Evolutionary conservation across 1,140 invertebrate species (phyloP).

Genomic region (Drosophila rhopaloa): DNA sequence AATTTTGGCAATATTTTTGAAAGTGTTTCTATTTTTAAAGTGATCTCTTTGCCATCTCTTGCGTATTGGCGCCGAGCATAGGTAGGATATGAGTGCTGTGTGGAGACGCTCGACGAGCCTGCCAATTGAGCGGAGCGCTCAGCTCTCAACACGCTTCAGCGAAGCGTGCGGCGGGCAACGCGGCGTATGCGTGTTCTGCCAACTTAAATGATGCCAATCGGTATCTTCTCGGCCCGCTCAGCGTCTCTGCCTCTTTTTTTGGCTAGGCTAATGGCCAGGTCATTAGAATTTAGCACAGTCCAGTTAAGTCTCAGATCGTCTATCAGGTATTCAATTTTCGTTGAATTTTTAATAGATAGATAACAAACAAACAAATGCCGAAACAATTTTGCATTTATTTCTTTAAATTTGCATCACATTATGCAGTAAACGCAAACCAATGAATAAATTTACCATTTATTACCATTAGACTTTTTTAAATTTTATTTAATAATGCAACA

Average conservation of each 20-base stretch:
- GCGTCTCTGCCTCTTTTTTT: conserved; percentile 10
- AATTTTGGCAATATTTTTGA: conserved; percentile 1
- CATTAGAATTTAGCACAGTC: conserved; percentile 41
- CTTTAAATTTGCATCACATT: too few relatives aligned
- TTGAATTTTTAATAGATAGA: conserved; percentile 10
- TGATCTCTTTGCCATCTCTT: conserved; percentile 4
- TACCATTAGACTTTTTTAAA: too few relatives aligned
- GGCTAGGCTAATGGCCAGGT: conserved; percentile 43
- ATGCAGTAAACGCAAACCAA: too few relatives aligned
- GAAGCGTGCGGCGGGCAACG: conserved; percentile 67
- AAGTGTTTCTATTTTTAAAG: conserved; percentile 13
- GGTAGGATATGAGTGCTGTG: conserved; percentile 20
- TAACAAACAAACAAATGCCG: too few relatives aligned
- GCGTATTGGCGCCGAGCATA: conserved; percentile 52
- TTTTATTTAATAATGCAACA: too few relatives aligned
- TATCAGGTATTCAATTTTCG: conserved; percentile 36
- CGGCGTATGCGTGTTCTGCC: conserved; percentile 72
- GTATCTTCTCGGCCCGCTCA: conserved; percentile 10
- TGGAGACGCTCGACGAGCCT: conserved; percentile 63
- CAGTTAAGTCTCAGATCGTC: conserved; percentile 32
- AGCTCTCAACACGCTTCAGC: conserved; percentile 78
- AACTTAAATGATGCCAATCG: conserved; percentile 61
- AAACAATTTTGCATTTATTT: too few relatives aligned
- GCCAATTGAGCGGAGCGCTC: conserved; percentile 73
- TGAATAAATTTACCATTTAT: too few relatives aligned